Conservation (phyloP, 2,797 vertebrate genomes). For the Cephalopachus bancanus region DNA sequence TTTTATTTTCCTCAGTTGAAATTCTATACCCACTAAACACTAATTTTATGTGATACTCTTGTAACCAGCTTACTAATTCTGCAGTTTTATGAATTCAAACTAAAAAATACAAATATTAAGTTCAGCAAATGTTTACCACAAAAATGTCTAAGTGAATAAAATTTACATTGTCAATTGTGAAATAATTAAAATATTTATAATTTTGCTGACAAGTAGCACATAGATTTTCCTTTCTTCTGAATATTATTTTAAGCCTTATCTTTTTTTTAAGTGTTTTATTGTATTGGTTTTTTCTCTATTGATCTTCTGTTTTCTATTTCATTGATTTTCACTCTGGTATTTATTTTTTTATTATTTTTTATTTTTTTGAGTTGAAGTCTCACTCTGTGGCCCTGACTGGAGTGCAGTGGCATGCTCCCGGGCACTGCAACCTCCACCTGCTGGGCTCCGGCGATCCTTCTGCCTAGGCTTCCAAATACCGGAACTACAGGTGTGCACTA, state of each 20-base stretch:
- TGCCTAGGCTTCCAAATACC: too few relatives aligned
- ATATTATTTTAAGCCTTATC: background rate
- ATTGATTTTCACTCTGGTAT: too few relatives aligned
- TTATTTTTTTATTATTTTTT: too few relatives aligned
- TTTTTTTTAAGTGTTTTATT: too few relatives aligned
- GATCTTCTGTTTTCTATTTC: too few relatives aligned
- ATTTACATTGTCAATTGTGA: background rate
- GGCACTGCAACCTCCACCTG: too few relatives aligned
- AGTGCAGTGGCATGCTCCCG: too few relatives aligned
- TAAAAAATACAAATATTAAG: constrained; percentile 13
- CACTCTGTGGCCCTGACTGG: too few relatives aligned
- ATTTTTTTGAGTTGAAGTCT: too few relatives aligned
- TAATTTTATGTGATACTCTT: background rate
- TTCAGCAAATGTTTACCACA: background rate
- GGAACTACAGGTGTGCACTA: too few relatives aligned
- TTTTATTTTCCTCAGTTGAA: background rate
- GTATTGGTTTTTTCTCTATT: too few relatives aligned
- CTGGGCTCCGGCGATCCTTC: too few relatives aligned
- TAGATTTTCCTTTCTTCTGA: background rate
- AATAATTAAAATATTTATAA: constrained; percentile 15
- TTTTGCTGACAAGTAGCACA: background rate
- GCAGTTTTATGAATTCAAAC: background rate
- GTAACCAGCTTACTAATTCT: background rate
- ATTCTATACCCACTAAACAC: background rate
- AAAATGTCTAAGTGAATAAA: background rate